Evolutionary conservation across 2,113 vertebrate genomes (phyloP).

Genomic region (Perca flavescens): DNA sequence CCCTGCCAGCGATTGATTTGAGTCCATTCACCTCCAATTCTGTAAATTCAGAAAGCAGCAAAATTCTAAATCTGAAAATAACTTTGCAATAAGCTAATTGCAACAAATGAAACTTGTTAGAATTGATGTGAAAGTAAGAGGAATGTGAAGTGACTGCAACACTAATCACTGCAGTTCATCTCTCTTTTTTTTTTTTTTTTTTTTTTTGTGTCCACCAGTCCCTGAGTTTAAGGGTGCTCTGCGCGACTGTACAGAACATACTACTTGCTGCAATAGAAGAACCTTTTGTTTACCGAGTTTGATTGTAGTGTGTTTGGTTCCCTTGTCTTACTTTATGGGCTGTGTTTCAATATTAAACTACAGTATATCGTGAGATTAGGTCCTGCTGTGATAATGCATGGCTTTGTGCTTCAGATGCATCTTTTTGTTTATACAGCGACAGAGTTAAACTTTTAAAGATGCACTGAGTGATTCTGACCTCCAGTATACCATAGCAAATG

Average conservation of each 20-base stretch:
- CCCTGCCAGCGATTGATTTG: conserved; percentile 33
- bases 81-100: conserved; percentile 36
- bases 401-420: conserved; percentile 67
- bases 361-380: conserved; percentile 48
- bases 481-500: conserved; percentile 9
- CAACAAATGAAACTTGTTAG: background rate
- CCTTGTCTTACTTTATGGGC: conserved; percentile 49
- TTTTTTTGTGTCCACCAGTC: background rate
- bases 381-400: conserved; percentile 77
- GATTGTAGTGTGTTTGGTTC: conserved; percentile 61
- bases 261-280: conserved; percentile 58
- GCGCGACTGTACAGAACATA: conserved; percentile 39
- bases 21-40: conserved; percentile 20
- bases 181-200: background rate
- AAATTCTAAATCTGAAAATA: conserved; percentile 13
- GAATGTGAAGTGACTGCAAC: conserved; percentile 32
- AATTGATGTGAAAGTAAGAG: background rate
- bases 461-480: conserved; percentile 48
- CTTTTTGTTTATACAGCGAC: conserved; percentile 22
- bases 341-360: conserved; percentile 60
- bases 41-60: conserved; percentile 5
- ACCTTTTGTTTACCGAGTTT: conserved; percentile 63
- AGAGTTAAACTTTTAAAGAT: conserved; percentile 21
- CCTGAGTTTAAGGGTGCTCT: conserved; percentile 45
- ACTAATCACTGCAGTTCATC: conserved; percentile 24